Percentiles rank a stretch among this genome's conserved stretches.
Conservation (phyloP, 2,797 vertebrate genomes). For the Semaprochilodus insignis region DNA sequence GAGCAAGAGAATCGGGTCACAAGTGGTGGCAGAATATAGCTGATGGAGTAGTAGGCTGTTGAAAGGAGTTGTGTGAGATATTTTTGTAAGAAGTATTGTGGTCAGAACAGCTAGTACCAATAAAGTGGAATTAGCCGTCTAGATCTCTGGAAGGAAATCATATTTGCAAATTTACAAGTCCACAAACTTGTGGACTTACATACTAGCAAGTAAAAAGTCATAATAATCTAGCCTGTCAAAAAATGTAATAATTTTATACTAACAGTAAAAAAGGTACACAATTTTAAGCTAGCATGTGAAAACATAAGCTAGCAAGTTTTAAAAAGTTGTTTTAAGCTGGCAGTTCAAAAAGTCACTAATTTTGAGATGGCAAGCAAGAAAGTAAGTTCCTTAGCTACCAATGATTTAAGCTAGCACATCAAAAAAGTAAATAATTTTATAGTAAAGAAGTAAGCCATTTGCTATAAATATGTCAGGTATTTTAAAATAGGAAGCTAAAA, state of each 20-base stretch:
- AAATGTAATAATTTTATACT: neutral
- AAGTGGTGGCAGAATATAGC: neutral
- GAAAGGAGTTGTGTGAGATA: neutral
- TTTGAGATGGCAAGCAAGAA: no score
- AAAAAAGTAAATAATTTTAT: no score
- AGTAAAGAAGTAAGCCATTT: no score
- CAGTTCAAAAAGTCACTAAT: no score
- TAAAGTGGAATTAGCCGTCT: neutral
- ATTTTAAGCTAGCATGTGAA: neutral
- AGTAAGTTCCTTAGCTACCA: no score
- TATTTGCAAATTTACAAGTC: neutral
- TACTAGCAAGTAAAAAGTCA: neutral
- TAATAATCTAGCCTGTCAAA: no score
- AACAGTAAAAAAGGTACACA: neutral
- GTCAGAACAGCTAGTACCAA: neutral
- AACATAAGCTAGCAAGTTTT: neutral
- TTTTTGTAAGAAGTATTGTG: no score
- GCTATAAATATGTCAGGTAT: no score
- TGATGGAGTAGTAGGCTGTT: neutral
- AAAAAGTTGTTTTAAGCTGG: neutral
- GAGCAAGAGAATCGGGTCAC: neutral
- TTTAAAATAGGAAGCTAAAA: no score
- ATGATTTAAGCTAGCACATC: no score
- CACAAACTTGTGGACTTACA: neutral
- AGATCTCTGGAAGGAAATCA: neutral